These are phyloP conservation scores for Aphrophora alni DNA, from an alignment of 2,888 invertebrate species.

Conservation along the genomic window DNA sequence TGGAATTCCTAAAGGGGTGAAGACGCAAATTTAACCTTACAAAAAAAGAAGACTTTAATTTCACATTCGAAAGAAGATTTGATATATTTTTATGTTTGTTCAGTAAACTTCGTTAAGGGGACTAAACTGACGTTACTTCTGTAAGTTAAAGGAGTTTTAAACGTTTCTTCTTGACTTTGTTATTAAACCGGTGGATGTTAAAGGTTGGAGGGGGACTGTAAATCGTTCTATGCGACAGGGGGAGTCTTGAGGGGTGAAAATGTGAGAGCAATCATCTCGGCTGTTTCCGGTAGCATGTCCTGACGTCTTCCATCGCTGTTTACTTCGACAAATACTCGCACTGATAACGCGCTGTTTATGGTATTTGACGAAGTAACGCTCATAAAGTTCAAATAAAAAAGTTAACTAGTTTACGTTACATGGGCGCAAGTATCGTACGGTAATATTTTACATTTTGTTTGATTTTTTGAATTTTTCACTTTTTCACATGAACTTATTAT, in stretches of 20 bases:
- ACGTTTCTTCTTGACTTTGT: neutral
- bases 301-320: neutral
- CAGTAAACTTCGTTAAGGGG: neutral
- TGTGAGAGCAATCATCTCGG: neutral
- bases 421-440: no score
- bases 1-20: neutral
- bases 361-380: neutral
- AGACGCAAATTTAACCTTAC: neutral
- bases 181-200: slow-evolving; percentile 4
- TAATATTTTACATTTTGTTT: no score
- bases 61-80: neutral
- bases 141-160: slow-evolving; percentile 1
- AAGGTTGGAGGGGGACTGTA: neutral
- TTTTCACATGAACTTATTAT: no score
- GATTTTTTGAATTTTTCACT: no score
- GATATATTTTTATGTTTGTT: slow-evolving; percentile 1
- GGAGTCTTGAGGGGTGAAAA: neutral
- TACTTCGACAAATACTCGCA: neutral
- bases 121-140: neutral
- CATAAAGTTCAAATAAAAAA: no score
- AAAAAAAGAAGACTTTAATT: neutral
- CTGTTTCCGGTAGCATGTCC: neutral
- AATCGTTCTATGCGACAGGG: neutral
- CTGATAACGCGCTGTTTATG: neutral
- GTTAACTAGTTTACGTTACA: no score